Base-by-base conservation (phyloP, 2,888 invertebrate species). In the Rhagonycha lutea region DNA sequence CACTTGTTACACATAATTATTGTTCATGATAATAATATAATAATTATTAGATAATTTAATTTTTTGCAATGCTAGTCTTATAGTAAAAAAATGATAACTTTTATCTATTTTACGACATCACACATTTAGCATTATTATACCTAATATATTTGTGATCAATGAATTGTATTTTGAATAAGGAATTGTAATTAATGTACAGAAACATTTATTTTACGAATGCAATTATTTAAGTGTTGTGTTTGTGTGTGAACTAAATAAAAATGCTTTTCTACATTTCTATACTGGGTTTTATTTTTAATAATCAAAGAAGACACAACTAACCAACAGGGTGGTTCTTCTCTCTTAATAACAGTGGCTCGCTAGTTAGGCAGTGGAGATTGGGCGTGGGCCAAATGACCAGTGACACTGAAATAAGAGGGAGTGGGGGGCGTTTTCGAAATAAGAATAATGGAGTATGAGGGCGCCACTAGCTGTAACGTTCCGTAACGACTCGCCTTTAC, bases 191-290 rank as follows among this genome's bases (percentile, higher is more conserved):
- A 85, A 81, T 87, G 86, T 86, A 86, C 85, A 87, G 85, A 84
- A 83, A 82, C 80, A 80, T 78, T 85, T 86, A 86, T 86, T 87
- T 86, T 87, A 86, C 86, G 86, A 86, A 87, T 86, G 87, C 86
- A 84, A 78, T 81, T 82, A 81, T 83, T 83, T 83, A 81, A 82
- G 79, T 82, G 82, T 83, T 84, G 83, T 84, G 78, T 82, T 81
- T 80, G 79, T 80, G 80, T 82, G 82, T 82, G 82, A 83, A 84
- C 81, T 84, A 82, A 84, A 84, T 84, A 85, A 84, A 76, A 84
- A 82, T 80, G 85, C 85, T 85, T 86, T 85, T 86, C 83, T 85
- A 85, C 84, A 81, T 77, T 75, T 77, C 61, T 68, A 76, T 62
- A 70, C 23, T 68, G 65, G 67, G 65, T 73, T 76, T 72, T 23